Percentiles rank a stretch among this genome's conserved stretches.
phyloP scores from a whole-genome alignment of 2,888 invertebrate genomes.

The Carpatolechia fugitivella region DNA sequence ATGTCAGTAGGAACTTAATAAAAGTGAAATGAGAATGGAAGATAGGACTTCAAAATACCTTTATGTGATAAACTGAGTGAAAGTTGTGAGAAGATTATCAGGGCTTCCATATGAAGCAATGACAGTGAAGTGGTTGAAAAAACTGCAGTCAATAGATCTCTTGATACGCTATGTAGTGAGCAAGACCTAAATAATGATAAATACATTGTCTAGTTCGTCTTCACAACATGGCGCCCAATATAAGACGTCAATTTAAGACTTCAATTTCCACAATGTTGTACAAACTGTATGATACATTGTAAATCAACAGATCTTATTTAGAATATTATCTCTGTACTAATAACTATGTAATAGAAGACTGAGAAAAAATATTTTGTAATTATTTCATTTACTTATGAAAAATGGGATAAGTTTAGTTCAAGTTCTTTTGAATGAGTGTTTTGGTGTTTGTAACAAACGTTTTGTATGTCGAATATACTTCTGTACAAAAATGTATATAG shows the following conservation, averaged over 20 bases:
- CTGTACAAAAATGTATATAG: slow-evolving; percentile 46
- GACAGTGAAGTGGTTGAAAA: neutral
- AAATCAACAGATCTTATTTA: slow-evolving; percentile 61
- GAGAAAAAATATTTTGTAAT: slow-evolving; percentile 58
- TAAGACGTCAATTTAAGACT: slow-evolving; percentile 9
- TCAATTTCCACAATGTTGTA: slow-evolving; percentile 56
- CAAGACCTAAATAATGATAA: neutral
- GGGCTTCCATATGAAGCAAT: slow-evolving; percentile 6
- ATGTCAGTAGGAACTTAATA: neutral
- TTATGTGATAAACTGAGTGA: no score
- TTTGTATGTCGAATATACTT: slow-evolving; percentile 28
- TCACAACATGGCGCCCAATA: neutral
- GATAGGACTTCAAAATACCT: no score
- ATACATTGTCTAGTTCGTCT: no score
- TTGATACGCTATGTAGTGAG: neutral
- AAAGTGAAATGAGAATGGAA: no score
- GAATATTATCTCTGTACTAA: slow-evolving; percentile 57
- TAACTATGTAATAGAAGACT: slow-evolving; percentile 75
- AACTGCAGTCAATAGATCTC: neutral
- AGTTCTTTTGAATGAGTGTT: slow-evolving; percentile 32
- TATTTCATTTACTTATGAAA: slow-evolving; percentile 25
- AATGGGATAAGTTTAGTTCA: slow-evolving; percentile 15
- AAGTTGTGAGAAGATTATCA: neutral
- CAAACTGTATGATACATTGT: slow-evolving; percentile 61
- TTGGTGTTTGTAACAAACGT: slow-evolving; percentile 30